phyloP scores from a whole-genome alignment of 2,888 invertebrate species.

The Frankliniella fusca region DNA sequence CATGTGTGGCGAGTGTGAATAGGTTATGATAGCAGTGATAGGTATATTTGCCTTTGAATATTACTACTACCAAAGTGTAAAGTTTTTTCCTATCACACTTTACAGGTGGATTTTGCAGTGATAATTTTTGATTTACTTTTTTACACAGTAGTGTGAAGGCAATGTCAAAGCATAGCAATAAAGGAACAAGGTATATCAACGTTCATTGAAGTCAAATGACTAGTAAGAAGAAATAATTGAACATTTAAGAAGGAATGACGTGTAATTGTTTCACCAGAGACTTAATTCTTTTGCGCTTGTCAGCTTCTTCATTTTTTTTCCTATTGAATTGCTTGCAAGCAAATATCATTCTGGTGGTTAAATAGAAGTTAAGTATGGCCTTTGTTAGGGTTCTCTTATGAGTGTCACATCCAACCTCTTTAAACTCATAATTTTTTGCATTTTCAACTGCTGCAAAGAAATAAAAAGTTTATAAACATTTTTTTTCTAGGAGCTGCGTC shows the following conservation, averaged over 20 bases:
- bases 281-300: background rate
- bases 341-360: background rate
- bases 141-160: too few species aligned
- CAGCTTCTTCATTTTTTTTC: background rate
- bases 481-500: background rate
- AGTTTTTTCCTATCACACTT: too few species aligned
- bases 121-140: too few species aligned
- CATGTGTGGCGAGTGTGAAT: too few species aligned
- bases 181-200: too few species aligned
- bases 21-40: too few species aligned
- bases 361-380: background rate
- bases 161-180: too few species aligned
- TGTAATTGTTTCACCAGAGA: background rate
- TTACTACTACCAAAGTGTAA: too few species aligned
- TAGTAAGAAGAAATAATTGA: background rate
- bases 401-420: background rate
- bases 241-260: background rate
- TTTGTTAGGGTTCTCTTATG: background rate
- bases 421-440: background rate
- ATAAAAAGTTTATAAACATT: background rate
- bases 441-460: background rate
- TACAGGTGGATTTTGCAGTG: too few species aligned
- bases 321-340: background rate
- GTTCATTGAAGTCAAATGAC: background rate
- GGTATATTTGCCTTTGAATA: too few species aligned